phyloP scores from a whole-genome alignment of 2,113 vertebrate genomes.

The Scophthalmus maximus region DNA sequence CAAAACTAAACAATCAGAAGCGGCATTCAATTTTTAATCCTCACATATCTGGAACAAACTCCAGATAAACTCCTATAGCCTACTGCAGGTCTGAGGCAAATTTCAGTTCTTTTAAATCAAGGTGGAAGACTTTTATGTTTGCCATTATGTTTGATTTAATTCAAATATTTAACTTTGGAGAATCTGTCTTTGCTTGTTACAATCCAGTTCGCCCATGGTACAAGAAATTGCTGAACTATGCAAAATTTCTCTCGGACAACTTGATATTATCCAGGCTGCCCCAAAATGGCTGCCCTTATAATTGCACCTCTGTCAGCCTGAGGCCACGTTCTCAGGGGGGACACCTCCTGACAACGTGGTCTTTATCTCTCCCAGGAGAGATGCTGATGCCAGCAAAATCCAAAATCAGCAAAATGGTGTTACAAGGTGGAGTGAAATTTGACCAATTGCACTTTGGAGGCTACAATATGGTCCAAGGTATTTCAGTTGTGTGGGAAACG shows the following conservation, averaged over 20 bases:
- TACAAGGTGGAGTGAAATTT: slow-evolving; percentile 40
- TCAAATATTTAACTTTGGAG: background rate
- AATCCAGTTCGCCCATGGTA: background rate
- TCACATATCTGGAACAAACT: too few relatives aligned
- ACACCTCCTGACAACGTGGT: slow-evolving; percentile 57
- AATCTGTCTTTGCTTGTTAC: background rate
- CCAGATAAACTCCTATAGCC: too few relatives aligned
- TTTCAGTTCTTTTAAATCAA: too few relatives aligned
- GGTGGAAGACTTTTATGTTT: too few relatives aligned
- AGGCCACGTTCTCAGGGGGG: slow-evolving; percentile 53
- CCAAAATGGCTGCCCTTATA: slow-evolving; percentile 52
- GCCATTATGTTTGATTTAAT: too few relatives aligned
- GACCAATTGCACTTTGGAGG: slow-evolving; percentile 23
- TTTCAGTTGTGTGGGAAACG: slow-evolving; percentile 24
- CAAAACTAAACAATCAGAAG: too few relatives aligned
- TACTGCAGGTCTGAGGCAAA: too few relatives aligned
- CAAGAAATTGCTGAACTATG: slow-evolving; percentile 25
- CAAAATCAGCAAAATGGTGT: slow-evolving; percentile 34
- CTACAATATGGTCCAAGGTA: slow-evolving; percentile 27
- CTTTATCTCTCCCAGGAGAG: slow-evolving; percentile 60
- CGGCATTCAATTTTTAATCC: too few relatives aligned
- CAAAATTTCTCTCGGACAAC: background rate
- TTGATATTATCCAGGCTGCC: slow-evolving; percentile 17
- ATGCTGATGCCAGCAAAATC: slow-evolving; percentile 70
- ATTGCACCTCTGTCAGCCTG: slow-evolving; percentile 55